Conservation (phyloP, 2,888 invertebrate species). For the Ametastegia equiseti region DNA sequence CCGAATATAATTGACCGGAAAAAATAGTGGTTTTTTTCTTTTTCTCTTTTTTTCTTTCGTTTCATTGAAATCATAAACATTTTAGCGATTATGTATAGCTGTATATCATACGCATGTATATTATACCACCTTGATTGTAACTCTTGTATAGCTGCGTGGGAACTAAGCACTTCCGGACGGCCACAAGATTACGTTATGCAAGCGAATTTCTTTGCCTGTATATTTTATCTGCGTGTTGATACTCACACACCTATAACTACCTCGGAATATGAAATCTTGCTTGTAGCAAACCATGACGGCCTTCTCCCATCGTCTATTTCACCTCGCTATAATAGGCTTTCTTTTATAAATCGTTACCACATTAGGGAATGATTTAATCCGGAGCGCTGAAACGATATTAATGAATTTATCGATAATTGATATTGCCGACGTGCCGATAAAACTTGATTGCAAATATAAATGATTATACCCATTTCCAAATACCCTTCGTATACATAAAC, state of each 20-base stretch:
- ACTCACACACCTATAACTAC: not conserved
- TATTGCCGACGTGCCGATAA: too few species aligned
- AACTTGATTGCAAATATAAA: too few species aligned
- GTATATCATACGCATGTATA: conserved; percentile 2
- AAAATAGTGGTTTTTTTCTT: not conserved
- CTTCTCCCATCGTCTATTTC: not conserved
- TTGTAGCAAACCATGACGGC: not conserved
- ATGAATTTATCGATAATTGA: not conserved
- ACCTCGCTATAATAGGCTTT: not conserved
- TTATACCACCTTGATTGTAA: not conserved
- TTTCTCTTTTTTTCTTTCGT: not conserved
- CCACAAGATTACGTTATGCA: conserved; percentile 39
- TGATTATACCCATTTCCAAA: too few species aligned
- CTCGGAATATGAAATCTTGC: not conserved
- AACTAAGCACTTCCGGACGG: conserved; percentile 32
- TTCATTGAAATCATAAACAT: not conserved
- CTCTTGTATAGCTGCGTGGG: conserved; percentile 19
- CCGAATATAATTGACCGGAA: not conserved
- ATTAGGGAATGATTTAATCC: not conserved
- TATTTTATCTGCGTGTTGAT: not conserved
- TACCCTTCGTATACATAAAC: not conserved
- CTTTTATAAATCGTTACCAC: not conserved
- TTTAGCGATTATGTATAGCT: not conserved
- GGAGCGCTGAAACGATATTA: not conserved
- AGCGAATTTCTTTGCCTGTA: conserved; percentile 20